Evolutionary conservation across 2,888 invertebrate genomes (phyloP), one percentile per base, ranked within the genome.

Genomic region (Phengaris arion): DNA sequence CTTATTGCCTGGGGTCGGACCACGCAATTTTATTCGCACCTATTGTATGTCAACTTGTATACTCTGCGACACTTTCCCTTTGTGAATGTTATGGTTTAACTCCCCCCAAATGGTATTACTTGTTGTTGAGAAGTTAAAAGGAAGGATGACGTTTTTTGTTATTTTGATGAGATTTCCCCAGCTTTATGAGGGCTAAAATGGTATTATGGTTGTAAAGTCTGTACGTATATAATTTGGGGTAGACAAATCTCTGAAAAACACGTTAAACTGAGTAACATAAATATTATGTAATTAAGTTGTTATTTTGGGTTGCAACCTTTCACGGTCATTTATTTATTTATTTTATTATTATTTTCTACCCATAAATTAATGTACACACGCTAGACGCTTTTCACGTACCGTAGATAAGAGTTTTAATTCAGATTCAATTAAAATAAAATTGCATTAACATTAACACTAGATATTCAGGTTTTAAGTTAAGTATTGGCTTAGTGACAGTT

Each of bases 1-100:
- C 89, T 92, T 91, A 92, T 92, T 92, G 90, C 91, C 82, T 87
- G 85, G 92, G 92, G 91, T 87, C 89, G 84, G 85, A 84, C 85
- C 85, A 81, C 83, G 87, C 87, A 86, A 86, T 89, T 91, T 92
- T 92, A 92, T 93, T 91, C 90, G 86, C 90, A 87, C 88, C 92
- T 88, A 91, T 93, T 92, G 89, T 90, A 87, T 88, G 87, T 80
- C 85, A 83, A 85, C 81, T 83, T 86, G 87, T 88, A 84, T 86
- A 87, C 86, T 87, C 85, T 84, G 85, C 85, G 87, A 90, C 91
- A 92, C 91, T 92, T 90, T 89, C 89, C 88, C 90, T 90, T 88
- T 88, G 88, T 87, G 87, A 91, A 87, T 86, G 88, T 89, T 88
- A 89, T 89, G 86, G 87, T 91, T 82, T 82, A 82, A 88, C 15